phyloP scores from a whole-genome alignment of 2,113 vertebrate genomes.

The Camelus bactrianus region DNA sequence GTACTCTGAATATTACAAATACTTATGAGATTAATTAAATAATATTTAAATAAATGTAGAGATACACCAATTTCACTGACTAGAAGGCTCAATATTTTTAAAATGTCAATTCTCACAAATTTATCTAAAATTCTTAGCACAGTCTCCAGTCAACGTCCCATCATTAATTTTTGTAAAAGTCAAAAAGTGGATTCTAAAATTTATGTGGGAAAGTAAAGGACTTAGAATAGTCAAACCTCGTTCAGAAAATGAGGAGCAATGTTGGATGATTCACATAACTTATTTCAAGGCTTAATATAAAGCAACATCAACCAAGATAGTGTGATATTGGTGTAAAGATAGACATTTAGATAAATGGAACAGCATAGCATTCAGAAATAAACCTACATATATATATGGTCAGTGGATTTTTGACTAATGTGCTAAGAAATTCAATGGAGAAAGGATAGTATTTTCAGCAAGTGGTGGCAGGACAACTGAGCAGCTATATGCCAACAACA shows the following conservation, averaged over 20 bases:
- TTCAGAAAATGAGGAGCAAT: not conserved
- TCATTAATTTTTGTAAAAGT: not conserved
- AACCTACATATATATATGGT: not conserved
- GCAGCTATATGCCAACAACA: not conserved
- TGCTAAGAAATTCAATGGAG: not conserved
- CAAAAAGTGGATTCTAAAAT: not conserved
- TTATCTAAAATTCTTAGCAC: not conserved
- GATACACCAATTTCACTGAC: not conserved
- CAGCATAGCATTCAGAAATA: not conserved
- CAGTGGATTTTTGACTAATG: not conserved
- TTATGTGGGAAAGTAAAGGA: not conserved
- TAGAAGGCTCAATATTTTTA: not conserved
- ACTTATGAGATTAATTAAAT: not conserved
- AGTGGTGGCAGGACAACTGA: not conserved
- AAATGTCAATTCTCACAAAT: not conserved
- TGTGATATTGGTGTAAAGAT: not conserved
- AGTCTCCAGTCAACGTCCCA: not conserved
- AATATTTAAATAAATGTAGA: not conserved
- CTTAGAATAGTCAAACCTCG: not conserved
- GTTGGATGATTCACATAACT: not conserved
- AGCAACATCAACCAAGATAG: not conserved
- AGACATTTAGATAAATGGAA: not conserved
- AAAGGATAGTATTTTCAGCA: not conserved
- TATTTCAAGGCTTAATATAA: not conserved
- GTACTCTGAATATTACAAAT: not conserved